phyloP scores from a whole-genome alignment of 2,888 invertebrate genomes.

The Volucella zonaria region DNA sequence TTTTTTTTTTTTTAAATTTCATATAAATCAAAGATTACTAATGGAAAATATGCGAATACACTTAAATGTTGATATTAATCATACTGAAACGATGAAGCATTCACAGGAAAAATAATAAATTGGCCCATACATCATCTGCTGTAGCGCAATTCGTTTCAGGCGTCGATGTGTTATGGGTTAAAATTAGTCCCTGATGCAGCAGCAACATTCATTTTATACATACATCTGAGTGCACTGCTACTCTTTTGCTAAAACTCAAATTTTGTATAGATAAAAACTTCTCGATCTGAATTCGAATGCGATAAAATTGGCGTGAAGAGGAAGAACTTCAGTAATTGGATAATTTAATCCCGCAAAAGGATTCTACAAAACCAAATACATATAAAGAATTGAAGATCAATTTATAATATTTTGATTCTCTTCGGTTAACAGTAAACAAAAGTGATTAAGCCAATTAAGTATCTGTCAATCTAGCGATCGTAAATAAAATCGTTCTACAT shows the following conservation, averaged over 20 bases:
- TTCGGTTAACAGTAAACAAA: constrained; percentile 7
- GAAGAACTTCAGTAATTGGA: constrained; percentile 50
- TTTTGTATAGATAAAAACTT: constrained; percentile 63
- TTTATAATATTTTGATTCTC: constrained; percentile 58
- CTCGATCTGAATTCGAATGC: constrained; percentile 40
- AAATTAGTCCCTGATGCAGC: constrained; percentile 65
- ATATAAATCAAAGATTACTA: constrained; percentile 52
- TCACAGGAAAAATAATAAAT: constrained; percentile 66
- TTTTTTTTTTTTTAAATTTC: constrained; percentile 1
- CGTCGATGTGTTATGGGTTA: constrained; percentile 65
- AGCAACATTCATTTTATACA: constrained; percentile 12
- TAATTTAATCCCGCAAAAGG: constrained; percentile 50
- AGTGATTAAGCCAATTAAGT: constrained; percentile 63
- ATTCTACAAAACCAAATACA: constrained; percentile 15
- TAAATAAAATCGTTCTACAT: constrained; percentile 50
- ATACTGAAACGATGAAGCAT: constrained; percentile 60
- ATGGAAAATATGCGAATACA: constrained; percentile 66
- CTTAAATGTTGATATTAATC: constrained; percentile 66
- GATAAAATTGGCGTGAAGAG: constrained; percentile 52
- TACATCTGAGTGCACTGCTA: neutral
- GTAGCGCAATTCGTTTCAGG: constrained; percentile 63
- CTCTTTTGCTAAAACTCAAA: constrained; percentile 53
- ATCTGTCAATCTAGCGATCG: constrained; percentile 4
- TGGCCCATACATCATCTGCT: constrained; percentile 70
- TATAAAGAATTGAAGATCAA: constrained; percentile 48